phyloP scores from a whole-genome alignment of 2,888 invertebrate species.

The Epirrhoe tristata region DNA sequence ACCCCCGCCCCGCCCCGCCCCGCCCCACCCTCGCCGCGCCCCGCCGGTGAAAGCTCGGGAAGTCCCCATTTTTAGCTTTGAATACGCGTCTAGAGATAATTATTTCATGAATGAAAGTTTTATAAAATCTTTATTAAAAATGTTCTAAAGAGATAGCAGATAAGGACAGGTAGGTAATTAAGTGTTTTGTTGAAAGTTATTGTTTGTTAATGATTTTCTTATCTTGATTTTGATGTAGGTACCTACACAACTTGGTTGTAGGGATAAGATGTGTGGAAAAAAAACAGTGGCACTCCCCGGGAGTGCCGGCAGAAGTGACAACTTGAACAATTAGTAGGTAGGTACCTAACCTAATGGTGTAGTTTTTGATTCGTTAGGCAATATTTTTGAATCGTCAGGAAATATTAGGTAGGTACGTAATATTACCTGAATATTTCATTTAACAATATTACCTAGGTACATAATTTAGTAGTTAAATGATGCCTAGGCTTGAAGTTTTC shows the following conservation, averaged over 20 bases:
- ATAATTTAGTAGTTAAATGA: neutral
- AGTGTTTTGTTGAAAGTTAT: neutral
- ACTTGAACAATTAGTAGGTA: too few relatives aligned
- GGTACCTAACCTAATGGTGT: too few relatives aligned
- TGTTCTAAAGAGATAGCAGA: conserved; percentile 3
- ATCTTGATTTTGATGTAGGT: neutral
- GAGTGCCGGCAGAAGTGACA: too few relatives aligned
- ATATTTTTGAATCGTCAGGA: neutral
- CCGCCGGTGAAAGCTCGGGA: conserved; percentile 9
- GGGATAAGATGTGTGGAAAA: neutral
- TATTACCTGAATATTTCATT: too few relatives aligned
- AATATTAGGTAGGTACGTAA: conserved; percentile 2
- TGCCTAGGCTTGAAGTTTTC: too few relatives aligned
- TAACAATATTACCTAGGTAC: neutral
- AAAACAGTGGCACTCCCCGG: too few relatives aligned
- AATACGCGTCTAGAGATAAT: conserved; percentile 26
- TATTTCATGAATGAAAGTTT: conserved; percentile 24
- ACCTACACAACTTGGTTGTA: neutral
- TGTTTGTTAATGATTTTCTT: neutral
- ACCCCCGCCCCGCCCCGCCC: conserved; percentile 1
- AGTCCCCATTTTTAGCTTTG: conserved; percentile 33
- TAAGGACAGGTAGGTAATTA: neutral
- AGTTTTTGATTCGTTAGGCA: too few relatives aligned
- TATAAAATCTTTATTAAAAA: conserved; percentile 20
- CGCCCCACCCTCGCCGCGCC: neutral